phyloP scores from a whole-genome alignment of 2,888 invertebrate genomes.

The Leistus spinibarbis region DNA sequence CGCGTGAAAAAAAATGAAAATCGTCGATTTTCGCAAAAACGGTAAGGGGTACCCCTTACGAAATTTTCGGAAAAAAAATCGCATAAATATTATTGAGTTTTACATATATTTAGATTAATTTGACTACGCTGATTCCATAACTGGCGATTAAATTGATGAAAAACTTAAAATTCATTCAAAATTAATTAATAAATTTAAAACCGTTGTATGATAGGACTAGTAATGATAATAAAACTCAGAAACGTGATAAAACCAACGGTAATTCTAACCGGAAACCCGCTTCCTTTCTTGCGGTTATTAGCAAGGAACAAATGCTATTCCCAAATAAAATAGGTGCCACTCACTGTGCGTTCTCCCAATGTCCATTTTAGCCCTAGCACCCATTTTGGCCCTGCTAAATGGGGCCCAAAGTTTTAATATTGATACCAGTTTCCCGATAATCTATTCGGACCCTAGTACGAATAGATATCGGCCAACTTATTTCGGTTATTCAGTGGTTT shows the following conservation, averaged over 20 bases:
- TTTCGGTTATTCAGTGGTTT: slow-evolving; percentile 30
- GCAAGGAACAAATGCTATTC: not conserved
- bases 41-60: no score
- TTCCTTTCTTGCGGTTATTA: not conserved
- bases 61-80: no score
- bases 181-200: not conserved
- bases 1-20: no score
- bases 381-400: not conserved
- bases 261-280: not conserved
- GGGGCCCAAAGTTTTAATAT: slow-evolving; percentile 15
- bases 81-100: no score
- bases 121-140: no score
- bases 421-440: slow-evolving; percentile 30
- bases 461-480: not conserved
- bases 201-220: not conserved
- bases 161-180: no score
- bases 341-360: no score
- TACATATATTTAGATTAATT: no score
- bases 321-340: not conserved
- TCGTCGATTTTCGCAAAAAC: no score
- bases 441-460: slow-evolving; percentile 12
- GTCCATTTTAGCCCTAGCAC: not conserved
- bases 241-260: not conserved
- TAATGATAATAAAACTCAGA: not conserved
- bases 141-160: no score